phyloP scores from a whole-genome alignment of 2,113 vertebrate species.

The Heloderma charlesbogerti region DNA sequence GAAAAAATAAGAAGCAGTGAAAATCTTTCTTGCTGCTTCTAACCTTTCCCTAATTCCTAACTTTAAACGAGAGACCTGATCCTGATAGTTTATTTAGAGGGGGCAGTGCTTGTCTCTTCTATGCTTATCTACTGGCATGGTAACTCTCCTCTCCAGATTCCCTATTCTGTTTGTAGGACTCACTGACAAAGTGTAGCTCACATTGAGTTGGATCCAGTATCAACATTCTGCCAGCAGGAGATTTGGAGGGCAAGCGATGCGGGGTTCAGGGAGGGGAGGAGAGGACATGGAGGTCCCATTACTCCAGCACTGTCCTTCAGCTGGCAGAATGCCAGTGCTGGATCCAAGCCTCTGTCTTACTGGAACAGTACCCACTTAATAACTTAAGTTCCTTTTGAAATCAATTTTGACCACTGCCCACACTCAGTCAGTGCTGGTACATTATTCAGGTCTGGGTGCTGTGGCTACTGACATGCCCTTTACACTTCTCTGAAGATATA shows the following conservation, averaged over 20 bases:
- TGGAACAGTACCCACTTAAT: background rate
- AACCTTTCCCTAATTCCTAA: background rate
- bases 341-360: too few relatives aligned
- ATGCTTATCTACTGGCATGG: background rate
- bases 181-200: too few relatives aligned
- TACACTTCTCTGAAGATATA: background rate
- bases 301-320: too few relatives aligned
- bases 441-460: background rate
- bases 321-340: too few relatives aligned
- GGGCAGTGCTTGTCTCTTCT: background rate
- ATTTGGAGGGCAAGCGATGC: too few relatives aligned
- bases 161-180: background rate
- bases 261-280: too few relatives aligned
- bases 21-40: background rate
- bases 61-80: rapidly evolving
- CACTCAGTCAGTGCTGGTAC: too few relatives aligned
- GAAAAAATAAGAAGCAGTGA: background rate
- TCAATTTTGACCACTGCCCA: background rate
- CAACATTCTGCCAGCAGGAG: too few relatives aligned
- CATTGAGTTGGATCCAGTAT: too few relatives aligned
- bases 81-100: background rate
- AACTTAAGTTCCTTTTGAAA: background rate
- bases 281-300: too few relatives aligned
- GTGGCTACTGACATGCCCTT: background rate
- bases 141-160: background rate